Conservation (phyloP, 2,888 invertebrate species). For the Melanchra persicariae region DNA sequence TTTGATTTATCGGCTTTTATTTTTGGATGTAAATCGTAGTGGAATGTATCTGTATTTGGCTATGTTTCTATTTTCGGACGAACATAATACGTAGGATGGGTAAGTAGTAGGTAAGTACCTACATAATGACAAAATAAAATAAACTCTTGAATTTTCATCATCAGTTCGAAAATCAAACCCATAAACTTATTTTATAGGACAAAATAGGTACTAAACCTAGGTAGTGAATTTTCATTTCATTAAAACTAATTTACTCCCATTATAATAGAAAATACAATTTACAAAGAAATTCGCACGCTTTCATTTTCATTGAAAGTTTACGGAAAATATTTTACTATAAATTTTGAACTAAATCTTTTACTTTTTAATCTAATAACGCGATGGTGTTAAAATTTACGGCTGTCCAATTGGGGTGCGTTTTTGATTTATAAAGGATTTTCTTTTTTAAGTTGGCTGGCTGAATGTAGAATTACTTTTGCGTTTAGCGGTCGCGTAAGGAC, state of each 20-base stretch:
- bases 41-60: conserved; percentile 32
- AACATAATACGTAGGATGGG: background rate
- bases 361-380: conserved; percentile 55
- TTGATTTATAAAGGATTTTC: conserved; percentile 56
- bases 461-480: conserved; percentile 54
- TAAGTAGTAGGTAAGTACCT: background rate
- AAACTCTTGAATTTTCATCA: background rate
- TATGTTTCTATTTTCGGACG: conserved; percentile 27
- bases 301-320: conserved; percentile 1
- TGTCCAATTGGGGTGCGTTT: conserved; percentile 54
- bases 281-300: conserved; percentile 14
- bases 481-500: conserved; percentile 47
- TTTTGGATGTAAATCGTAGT: conserved; percentile 32
- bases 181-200: background rate
- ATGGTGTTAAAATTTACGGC: conserved; percentile 57
- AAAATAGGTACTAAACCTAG: background rate
- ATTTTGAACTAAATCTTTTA: conserved; percentile 54
- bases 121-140: background rate
- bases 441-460: conserved; percentile 29
- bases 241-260: background rate
- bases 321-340: conserved; percentile 34
- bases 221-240: conserved; percentile 12
- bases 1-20: conserved; percentile 56
- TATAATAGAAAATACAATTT: conserved; percentile 31
- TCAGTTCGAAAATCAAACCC: background rate